Evolutionary conservation across 2,113 vertebrate species (phyloP).

Genomic region (Hypanus sabinus): DNA sequence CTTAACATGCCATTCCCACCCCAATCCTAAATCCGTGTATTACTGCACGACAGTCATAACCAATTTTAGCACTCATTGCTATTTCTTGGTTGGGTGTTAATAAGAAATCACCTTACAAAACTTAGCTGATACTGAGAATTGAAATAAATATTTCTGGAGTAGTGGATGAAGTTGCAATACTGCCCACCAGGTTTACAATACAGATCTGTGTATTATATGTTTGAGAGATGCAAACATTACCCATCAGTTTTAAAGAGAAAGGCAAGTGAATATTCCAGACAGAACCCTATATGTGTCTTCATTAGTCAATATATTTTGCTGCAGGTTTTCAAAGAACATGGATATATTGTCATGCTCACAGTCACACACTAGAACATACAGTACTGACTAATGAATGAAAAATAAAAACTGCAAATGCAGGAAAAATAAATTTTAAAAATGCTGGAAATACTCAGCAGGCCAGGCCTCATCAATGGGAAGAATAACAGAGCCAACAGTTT

Average conservation of each 20-base stretch:
- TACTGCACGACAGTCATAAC: not conserved
- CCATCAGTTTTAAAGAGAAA: not conserved
- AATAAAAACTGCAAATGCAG: not conserved
- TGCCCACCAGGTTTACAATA: not conserved
- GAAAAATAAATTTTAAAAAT: too few relatives aligned
- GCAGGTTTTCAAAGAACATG: not conserved
- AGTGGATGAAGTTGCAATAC: not conserved
- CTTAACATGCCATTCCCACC: not conserved
- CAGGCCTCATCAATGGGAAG: too few relatives aligned
- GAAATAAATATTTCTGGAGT: not conserved
- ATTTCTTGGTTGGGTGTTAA: not conserved
- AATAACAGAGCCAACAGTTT: too few relatives aligned
- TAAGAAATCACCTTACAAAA: not conserved
- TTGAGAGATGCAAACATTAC: not conserved
- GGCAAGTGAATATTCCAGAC: not conserved
- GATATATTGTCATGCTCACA: not conserved
- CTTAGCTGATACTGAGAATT: not conserved
- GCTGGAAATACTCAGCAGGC: too few relatives aligned
- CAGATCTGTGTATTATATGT: not conserved
- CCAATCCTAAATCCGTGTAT: not conserved
- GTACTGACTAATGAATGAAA: not conserved
- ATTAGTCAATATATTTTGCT: not conserved
- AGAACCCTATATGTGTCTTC: not conserved
- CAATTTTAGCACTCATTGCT: not conserved
- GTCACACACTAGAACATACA: not conserved